These are phyloP conservation scores for Apogon talboti DNA, from an alignment of 2,797 vertebrate species.

Conservation along the genomic window DNA sequence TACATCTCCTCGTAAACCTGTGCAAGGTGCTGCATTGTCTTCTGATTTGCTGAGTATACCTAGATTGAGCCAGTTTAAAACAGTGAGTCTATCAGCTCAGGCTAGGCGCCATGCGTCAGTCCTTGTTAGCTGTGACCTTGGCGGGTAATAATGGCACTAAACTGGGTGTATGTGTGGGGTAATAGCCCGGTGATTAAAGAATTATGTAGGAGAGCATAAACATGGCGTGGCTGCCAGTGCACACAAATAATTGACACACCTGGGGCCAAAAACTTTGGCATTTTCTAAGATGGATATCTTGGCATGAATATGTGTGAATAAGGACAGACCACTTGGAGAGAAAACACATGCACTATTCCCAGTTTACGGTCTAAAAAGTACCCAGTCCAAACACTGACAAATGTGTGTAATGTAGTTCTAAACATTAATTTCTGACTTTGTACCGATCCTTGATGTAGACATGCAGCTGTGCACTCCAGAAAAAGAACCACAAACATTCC, in stretches of 20 bases:
- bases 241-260: conserved; percentile 30
- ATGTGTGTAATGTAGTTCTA: conserved; percentile 43
- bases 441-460: conserved; percentile 41
- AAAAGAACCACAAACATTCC: conserved; percentile 57
- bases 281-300: background rate
- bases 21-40: conserved; percentile 53
- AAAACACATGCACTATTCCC: conserved; percentile 17
- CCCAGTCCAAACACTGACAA: conserved; percentile 43
- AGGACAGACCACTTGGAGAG: conserved; percentile 19
- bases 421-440: conserved; percentile 56
- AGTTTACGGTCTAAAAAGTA: conserved; percentile 24
- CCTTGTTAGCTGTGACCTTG: conserved; percentile 86
- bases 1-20: conserved; percentile 72
- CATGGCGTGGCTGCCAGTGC: conserved; percentile 65
- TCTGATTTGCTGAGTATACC: conserved; percentile 79
- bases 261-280: conserved; percentile 6
- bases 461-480: conserved; percentile 41
- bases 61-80: conserved; percentile 75
- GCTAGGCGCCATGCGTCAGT: conserved; percentile 70
- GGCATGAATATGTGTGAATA: conserved; percentile 32
- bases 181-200: conserved; percentile 82
- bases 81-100: conserved; percentile 78
- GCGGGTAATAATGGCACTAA: conserved; percentile 83
- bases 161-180: conserved; percentile 72
- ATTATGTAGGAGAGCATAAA: conserved; percentile 78